Base-by-base conservation (phyloP, 1,140 invertebrate genomes). In the Drosophila carrolli region DNA sequence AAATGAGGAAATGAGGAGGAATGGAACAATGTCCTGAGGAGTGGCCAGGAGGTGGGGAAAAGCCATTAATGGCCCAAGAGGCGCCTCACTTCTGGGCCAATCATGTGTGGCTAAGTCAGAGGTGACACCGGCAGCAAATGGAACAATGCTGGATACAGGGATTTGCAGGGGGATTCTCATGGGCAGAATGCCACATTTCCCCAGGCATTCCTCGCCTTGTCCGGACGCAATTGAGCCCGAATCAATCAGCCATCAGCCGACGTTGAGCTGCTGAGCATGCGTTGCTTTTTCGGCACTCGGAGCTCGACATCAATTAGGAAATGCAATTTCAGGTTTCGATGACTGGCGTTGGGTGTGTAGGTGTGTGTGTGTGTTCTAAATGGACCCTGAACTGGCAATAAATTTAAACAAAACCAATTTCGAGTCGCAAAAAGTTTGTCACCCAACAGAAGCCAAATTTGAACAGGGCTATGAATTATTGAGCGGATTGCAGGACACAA, bases 381-480 rank as follows among this genome's bases (percentile, higher is more conserved):
- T 56, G 67, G 48, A 47, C 32, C 67, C 66, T 56, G 66, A 48
- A 71, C 51, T 58, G 9, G 35, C 68, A 57, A 71, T 71, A 71
- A 71, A 71, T 71, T 71, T 71, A 57, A 71, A 41, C 65, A 71
- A 71, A 71, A 58, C 51, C 67, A 71, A 71, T 71, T 70, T 71
- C 37, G 51, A 37, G 46, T 71, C 51, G 37, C 43, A 46, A 14
- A 71, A 71, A 71, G 51, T 71, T 71, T 71, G 68, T 70, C 68
- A 68, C n/a, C 65, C 37, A 59, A 38, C 41, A 68, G n/a, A 47
- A 65, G 23, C 35, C n/a, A 14, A 68, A 16, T 27, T 27, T 46
- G 35, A 41, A 40, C 43, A n/a, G 41, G 43, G 13, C 50, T 29
- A 71, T 71, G 53, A 71, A 71, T 71, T 71, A 71, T 71, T 71